Evolutionary conservation across 2,113 vertebrate species (phyloP).

Genomic region (Todiramphus saurophagus): DNA sequence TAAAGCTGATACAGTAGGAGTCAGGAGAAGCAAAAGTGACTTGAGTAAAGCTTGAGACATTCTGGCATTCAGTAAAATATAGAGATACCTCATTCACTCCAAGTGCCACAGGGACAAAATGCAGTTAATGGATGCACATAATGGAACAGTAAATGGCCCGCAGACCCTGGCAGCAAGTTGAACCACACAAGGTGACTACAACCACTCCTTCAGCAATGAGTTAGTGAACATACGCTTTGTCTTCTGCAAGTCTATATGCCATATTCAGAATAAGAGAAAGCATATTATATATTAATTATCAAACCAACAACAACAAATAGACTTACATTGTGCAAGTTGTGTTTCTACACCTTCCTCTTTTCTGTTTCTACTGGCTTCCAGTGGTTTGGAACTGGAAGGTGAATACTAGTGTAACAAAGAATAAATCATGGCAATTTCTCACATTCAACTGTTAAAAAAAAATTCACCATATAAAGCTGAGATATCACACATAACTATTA

Average conservation of each 20-base stretch:
- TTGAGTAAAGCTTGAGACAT: neutral
- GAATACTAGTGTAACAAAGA: neutral
- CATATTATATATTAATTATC: neutral
- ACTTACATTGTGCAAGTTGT: neutral
- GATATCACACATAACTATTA: neutral
- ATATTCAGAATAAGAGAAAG: neutral
- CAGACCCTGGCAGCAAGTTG: fast-evolving
- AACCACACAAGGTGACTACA: neutral
- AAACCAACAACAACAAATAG: neutral
- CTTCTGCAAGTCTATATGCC: neutral
- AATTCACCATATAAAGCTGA: neutral
- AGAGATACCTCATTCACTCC: neutral
- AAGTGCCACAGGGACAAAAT: neutral
- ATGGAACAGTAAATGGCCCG: neutral
- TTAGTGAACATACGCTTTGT: neutral
- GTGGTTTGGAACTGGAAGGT: neutral
- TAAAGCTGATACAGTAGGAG: neutral
- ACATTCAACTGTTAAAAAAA: neutral
- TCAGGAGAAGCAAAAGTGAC: neutral
- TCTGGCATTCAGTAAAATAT: neutral
- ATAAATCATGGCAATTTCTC: neutral
- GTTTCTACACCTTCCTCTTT: neutral
- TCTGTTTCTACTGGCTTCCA: neutral
- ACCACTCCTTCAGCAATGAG: neutral
- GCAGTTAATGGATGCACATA: neutral